Percentiles rank a stretch among this genome's conserved stretches.
phyloP scores from a whole-genome alignment of 2,113 vertebrate genomes.

The Labrus mixtus region DNA sequence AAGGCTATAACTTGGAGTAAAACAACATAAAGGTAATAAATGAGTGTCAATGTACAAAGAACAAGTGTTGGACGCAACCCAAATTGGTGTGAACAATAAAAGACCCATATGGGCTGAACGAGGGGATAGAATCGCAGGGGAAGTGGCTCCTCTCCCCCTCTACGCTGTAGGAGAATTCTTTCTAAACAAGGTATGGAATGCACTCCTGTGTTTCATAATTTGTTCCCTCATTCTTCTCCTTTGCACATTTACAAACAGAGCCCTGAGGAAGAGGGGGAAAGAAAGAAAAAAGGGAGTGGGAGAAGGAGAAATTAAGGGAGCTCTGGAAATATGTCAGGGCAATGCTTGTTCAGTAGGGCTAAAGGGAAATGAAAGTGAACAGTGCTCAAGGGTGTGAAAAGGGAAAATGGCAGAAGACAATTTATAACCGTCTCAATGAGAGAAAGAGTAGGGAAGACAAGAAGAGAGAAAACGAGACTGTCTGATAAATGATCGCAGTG shows the following conservation, averaged over 20 bases:
- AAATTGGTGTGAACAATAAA: conserved; percentile 55
- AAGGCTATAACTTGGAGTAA: neutral
- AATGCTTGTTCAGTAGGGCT: conserved; percentile 36
- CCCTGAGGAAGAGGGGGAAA: conserved; percentile 40
- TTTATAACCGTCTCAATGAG: conserved; percentile 54
- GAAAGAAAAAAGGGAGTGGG: conserved; percentile 28
- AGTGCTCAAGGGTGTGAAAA: neutral
- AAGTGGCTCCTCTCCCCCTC: conserved; percentile 64
- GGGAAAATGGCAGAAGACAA: conserved; percentile 26
- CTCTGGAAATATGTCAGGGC: conserved; percentile 56
- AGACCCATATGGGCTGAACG: conserved; percentile 65
- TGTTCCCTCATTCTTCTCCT: conserved; percentile 80
- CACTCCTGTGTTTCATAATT: conserved; percentile 82
- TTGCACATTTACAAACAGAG: conserved; percentile 78
- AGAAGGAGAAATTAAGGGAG: conserved; percentile 25
- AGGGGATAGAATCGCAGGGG: conserved; percentile 45
- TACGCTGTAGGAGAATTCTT: conserved; percentile 75
- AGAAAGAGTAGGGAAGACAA: conserved; percentile 5
- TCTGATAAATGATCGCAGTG: conserved; percentile 73
- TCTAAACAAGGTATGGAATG: conserved; percentile 89
- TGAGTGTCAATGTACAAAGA: neutral
- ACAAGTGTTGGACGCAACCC: conserved; percentile 39
- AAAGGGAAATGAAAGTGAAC: conserved; percentile 43
- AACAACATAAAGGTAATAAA: neutral
- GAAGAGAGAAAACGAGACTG: conserved; percentile 58